A percentile compares a stretch with the other conserved stretches of the same genome.
phyloP scores from a whole-genome alignment of 2,888 invertebrate species.

The Podabrus alpinus region DNA sequence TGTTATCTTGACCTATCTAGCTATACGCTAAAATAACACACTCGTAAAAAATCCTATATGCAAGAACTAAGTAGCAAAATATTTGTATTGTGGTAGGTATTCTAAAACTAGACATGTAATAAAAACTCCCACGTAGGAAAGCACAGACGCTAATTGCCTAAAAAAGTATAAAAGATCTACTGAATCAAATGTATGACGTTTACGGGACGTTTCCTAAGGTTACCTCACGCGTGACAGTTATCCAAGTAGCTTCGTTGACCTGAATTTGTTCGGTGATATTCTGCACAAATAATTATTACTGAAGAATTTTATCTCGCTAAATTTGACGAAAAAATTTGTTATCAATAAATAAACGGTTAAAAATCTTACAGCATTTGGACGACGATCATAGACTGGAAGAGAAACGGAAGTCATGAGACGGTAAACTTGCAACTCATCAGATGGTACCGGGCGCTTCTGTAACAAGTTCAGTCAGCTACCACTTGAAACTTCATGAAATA shows the following conservation, averaged over 20 bases:
- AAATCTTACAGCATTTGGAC: conserved; percentile 79
- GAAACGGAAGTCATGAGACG: conserved; percentile 91
- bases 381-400: conserved; percentile 89
- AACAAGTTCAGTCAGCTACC: neutral
- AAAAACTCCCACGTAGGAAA: conserved; percentile 26
- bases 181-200: conserved; percentile 20
- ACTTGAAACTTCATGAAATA: neutral
- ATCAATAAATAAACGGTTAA: neutral
- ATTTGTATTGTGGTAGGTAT: neutral
- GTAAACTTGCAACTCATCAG: conserved; percentile 69
- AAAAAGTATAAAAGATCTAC: conserved; percentile 14
- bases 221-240: conserved; percentile 92
- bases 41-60: neutral
- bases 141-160: conserved; percentile 27
- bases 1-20: neutral
- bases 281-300: conserved; percentile 68
- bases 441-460: conserved; percentile 64
- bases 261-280: conserved; percentile 95
- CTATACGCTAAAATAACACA: neutral
- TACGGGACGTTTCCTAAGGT: conserved; percentile 31
- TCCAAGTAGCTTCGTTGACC: conserved; percentile 93
- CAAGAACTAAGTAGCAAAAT: neutral
- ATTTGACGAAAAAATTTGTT: neutral
- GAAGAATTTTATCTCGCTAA: neutral
- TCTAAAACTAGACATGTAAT: conserved; percentile 23